Conservation (phyloP, 1,140 invertebrate genomes). For the Drosophila persimilis region DNA sequence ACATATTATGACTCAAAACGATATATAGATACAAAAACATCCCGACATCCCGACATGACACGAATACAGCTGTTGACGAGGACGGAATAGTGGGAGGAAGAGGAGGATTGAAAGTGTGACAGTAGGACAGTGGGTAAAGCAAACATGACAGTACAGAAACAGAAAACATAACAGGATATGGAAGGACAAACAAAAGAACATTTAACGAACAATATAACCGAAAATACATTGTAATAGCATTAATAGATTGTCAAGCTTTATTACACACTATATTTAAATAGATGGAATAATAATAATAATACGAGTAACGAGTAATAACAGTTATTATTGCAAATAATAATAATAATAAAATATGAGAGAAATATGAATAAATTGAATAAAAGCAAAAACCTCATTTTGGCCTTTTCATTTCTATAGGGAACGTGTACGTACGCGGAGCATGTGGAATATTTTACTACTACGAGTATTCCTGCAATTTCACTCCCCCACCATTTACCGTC, state of each 20-base stretch:
- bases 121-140: conserved; percentile 9
- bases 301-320: conserved; percentile 18
- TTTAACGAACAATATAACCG: conserved; percentile 54
- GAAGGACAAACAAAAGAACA: conserved; percentile 28
- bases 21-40: conserved; percentile 39
- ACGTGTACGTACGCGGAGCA: background rate
- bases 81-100: too few species aligned
- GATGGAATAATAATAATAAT: conserved; percentile 60
- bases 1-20: too few species aligned
- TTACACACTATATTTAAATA: conserved; percentile 78
- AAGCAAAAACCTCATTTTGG: conserved; percentile 29
- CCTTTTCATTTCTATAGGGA: background rate
- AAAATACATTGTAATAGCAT: conserved; percentile 70
- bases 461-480: conserved; percentile 19
- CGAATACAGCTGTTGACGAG: conserved; percentile 37
- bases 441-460: conserved; percentile 8
- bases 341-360: conserved; percentile 59
- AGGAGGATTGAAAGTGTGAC: background rate
- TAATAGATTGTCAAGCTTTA: conserved; percentile 81
- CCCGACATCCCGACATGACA: conserved; percentile 15
- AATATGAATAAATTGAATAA: conserved; percentile 75
- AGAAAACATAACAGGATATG: conserved; percentile 5
- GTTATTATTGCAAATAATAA: conserved; percentile 57
- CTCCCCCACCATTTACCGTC: conserved; percentile 16
- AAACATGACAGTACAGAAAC: conserved; percentile 34